Evolutionary conservation across 2,797 vertebrate species (phyloP).

Genomic region (Falco rusticolus): DNA sequence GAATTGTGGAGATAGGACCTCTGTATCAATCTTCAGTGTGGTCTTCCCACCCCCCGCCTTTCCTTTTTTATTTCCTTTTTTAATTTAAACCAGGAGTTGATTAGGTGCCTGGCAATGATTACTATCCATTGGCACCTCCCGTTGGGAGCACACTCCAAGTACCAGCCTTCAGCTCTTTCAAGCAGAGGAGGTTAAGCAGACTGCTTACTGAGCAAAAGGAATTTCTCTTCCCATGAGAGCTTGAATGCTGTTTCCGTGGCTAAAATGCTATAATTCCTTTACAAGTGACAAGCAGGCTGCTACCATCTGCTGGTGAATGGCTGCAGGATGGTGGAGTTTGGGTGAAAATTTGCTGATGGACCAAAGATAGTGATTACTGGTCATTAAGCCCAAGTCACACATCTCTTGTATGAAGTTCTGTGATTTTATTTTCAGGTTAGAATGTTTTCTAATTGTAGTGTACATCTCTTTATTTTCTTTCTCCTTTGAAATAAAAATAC

Average conservation of each 20-base stretch:
- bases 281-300: slow-evolving; percentile 38
- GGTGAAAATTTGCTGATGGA: not conserved
- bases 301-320: slow-evolving; percentile 33
- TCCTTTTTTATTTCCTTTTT: not conserved
- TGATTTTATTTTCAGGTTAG: not conserved
- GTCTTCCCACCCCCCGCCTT: not conserved
- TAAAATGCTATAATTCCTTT: slow-evolving; percentile 40
- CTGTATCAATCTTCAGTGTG: slow-evolving; percentile 25
- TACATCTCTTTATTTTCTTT: not conserved
- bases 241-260: slow-evolving; percentile 16
- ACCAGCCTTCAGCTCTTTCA: slow-evolving; percentile 42
- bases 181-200: slow-evolving; percentile 44
- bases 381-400: not conserved
- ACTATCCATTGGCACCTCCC: slow-evolving; percentile 27
- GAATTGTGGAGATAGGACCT: slow-evolving; percentile 39
- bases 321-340: not conserved
- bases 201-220: slow-evolving; percentile 61
- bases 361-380: not conserved
- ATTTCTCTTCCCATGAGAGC: slow-evolving; percentile 50
- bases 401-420: not conserved
- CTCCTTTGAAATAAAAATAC: not conserved
- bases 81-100: slow-evolving; percentile 23
- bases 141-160: slow-evolving; percentile 25
- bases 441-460: not conserved
- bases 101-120: slow-evolving; percentile 51